Percentiles rank a stretch among this genome's conserved stretches.
Evolutionary conservation across 2,888 invertebrate species (phyloP).

Genomic region (Emmelina monodactyla): DNA sequence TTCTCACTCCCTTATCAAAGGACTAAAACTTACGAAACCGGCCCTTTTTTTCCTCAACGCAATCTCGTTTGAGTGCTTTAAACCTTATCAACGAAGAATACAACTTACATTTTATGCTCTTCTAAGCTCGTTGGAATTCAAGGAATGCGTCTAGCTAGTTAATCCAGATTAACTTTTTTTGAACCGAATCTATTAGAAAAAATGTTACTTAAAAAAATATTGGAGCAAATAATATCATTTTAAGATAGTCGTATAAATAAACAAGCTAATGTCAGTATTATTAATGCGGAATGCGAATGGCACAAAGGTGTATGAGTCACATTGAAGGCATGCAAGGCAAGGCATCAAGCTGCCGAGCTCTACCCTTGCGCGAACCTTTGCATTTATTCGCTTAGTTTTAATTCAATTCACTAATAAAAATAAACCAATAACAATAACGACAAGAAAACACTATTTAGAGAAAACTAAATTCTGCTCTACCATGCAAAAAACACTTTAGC

Average conservation of each 20-base stretch:
- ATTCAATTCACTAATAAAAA: no score
- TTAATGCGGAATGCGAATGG: slow-evolving; percentile 44
- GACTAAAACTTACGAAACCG: slow-evolving; percentile 36
- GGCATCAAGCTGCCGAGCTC: slow-evolving; percentile 27
- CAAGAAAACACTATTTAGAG: no score
- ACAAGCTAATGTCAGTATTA: slow-evolving; percentile 20
- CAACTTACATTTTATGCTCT: no score
- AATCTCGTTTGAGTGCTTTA: no score
- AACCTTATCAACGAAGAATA: slow-evolving; percentile 18
- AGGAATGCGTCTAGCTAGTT: no score
- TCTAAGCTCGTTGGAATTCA: slow-evolving; percentile 1
- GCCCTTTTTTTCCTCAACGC: slow-evolving; percentile 22
- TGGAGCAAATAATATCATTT: background rate
- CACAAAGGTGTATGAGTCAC: slow-evolving; percentile 46
- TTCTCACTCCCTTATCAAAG: slow-evolving; percentile 24
- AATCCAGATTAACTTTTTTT: background rate
- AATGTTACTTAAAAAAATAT: background rate
- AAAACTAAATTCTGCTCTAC: no score
- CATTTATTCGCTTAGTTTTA: no score
- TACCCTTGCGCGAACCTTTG: slow-evolving; percentile 21
- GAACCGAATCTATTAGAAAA: background rate
- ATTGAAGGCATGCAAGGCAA: slow-evolving; percentile 42
- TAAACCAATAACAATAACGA: no score
- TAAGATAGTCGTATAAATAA: slow-evolving; percentile 15
- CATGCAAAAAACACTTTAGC: no score